phyloP scores from a whole-genome alignment of 2,113 vertebrate genomes.

The Dromiciops gliroides region DNA sequence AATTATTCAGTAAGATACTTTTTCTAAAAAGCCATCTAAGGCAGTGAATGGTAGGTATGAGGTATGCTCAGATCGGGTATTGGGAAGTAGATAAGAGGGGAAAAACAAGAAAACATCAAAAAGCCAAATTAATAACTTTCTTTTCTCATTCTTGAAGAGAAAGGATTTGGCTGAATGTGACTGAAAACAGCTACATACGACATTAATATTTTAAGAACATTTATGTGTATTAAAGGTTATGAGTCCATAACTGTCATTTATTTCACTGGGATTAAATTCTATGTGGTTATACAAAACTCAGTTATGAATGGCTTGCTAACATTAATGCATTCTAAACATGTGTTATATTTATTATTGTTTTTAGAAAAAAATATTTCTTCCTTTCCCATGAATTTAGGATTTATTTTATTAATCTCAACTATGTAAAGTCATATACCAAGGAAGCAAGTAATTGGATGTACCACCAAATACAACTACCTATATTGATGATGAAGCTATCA shows the following conservation, averaged over 20 bases:
- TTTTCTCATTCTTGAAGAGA: background rate
- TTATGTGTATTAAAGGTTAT: background rate
- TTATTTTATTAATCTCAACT: background rate
- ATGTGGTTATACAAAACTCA: background rate
- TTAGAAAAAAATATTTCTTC: background rate
- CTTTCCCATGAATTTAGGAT: background rate
- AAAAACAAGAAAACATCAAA: background rate
- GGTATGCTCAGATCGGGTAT: background rate
- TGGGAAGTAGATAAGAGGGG: background rate
- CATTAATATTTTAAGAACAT: background rate
- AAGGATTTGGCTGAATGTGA: background rate
- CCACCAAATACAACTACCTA: background rate
- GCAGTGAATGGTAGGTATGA: background rate
- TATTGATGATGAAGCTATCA: background rate
- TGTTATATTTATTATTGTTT: background rate
- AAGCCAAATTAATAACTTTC: background rate
- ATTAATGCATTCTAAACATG: background rate
- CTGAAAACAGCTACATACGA: background rate
- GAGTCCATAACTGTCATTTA: background rate
- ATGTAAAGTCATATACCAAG: background rate
- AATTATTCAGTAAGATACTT: slow-evolving; percentile 13
- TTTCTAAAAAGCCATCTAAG: background rate
- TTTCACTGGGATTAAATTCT: background rate
- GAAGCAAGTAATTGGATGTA: background rate
- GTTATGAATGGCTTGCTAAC: background rate